A percentile compares a stretch with the other conserved stretches of the same genome.
These are phyloP conservation scores for Dinothrombium tinctorium DNA, from an alignment of 1,140 invertebrate genomes.

Conservation along the genomic window DNA sequence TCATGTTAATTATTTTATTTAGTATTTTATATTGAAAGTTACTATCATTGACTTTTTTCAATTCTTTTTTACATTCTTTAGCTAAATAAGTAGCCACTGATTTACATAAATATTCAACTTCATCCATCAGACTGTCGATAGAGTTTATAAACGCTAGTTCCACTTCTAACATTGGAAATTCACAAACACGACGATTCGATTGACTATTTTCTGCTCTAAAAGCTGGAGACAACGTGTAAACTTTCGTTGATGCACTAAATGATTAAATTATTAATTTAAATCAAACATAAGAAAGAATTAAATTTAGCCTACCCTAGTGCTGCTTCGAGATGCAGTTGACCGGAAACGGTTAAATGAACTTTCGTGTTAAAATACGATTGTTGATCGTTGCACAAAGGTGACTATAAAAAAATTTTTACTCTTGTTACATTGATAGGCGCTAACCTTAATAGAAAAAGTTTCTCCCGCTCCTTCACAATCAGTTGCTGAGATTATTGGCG, in stretches of 20 bases:
- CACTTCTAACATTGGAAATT: constrained; percentile 93
- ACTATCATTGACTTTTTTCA: background rate
- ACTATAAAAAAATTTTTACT: constrained; percentile 12
- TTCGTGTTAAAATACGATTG: constrained; percentile 35
- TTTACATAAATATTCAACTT: constrained; percentile 8
- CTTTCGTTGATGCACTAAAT: constrained; percentile 42
- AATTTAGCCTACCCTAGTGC: constrained; percentile 24
- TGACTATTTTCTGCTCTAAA: constrained; percentile 81
- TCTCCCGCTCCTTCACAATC: constrained; percentile 98
- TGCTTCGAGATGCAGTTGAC: constrained; percentile 82
- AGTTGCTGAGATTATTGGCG: constrained; percentile 87
- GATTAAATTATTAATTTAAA: constrained; percentile 7
- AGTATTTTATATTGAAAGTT: constrained; percentile 3
- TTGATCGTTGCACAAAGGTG: background rate
- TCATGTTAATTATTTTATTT: background rate
- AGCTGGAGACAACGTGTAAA: constrained; percentile 72
- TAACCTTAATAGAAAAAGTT: constrained; percentile 30
- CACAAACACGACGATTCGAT: constrained; percentile 65
- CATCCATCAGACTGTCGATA: constrained; percentile 35
- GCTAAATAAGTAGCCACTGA: background rate
- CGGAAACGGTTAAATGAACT: constrained; percentile 71
- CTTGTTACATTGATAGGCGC: background rate
- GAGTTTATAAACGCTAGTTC: constrained; percentile 59
- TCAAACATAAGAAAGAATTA: background rate
- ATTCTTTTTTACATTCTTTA: constrained; percentile 4